phyloP scores from a whole-genome alignment of 2,797 vertebrate genomes.

The Falco cherrug region DNA sequence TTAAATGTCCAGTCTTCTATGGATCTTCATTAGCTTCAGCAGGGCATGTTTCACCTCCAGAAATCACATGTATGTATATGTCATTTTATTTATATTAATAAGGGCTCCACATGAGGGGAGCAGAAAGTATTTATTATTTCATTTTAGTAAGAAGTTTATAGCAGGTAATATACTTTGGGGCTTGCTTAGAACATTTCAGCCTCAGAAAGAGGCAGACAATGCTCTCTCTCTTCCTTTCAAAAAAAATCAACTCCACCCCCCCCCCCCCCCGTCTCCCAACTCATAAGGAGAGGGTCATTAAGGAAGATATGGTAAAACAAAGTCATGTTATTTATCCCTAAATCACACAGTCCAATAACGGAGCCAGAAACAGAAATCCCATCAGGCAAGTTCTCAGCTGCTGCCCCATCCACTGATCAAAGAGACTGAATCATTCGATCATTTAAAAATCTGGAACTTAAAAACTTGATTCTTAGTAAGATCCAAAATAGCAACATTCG shows the following conservation, averaged over 20 bases:
- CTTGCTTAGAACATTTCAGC: neutral
- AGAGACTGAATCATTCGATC: neutral
- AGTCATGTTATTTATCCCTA: neutral
- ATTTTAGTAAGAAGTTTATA: neutral
- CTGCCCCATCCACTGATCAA: neutral
- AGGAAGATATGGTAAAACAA: neutral
- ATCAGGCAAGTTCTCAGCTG: neutral
- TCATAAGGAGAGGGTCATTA: neutral
- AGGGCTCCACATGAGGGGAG: neutral
- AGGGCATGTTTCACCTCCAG: neutral
- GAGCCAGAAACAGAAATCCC: neutral
- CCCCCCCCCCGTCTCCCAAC: neutral
- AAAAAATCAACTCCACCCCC: neutral
- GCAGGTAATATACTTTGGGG: neutral
- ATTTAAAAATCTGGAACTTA: neutral
- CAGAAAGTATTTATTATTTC: neutral
- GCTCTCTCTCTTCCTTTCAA: neutral
- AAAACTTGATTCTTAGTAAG: neutral
- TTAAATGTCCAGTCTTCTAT: neutral
- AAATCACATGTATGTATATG: neutral
- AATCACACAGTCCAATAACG: neutral
- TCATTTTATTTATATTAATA: neutral
- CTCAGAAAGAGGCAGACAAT: neutral
- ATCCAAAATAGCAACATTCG: neutral
- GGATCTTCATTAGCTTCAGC: neutral